These are phyloP conservation scores for Grus americana DNA, from an alignment of 2,113 vertebrate species.

Conservation along the genomic window DNA sequence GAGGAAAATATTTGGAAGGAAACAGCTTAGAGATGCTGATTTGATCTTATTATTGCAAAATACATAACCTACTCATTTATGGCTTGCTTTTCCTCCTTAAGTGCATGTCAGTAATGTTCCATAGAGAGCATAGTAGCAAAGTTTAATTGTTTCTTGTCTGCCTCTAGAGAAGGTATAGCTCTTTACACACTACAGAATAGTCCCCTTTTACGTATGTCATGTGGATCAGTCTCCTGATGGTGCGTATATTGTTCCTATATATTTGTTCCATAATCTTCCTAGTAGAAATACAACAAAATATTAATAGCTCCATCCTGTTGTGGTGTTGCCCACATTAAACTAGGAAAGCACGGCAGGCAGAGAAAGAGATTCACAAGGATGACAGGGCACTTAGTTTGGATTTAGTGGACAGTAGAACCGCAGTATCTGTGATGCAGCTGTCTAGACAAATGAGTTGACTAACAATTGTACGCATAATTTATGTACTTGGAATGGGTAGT, in stretches of 20 bases:
- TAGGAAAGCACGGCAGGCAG: not conserved
- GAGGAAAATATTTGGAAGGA: not conserved
- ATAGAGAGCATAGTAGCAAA: not conserved
- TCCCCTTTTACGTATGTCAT: not conserved
- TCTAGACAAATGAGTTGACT: not conserved
- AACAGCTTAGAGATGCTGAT: not conserved
- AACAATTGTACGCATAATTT: not conserved
- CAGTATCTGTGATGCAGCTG: not conserved
- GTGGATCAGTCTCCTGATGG: not conserved
- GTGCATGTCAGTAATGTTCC: not conserved
- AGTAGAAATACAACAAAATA: not conserved
- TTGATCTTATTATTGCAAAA: not conserved
- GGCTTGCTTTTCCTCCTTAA: not conserved
- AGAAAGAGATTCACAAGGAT: not conserved
- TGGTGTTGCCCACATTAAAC: not conserved
- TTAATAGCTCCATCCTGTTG: not conserved
- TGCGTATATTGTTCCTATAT: not conserved
- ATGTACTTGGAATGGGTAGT: not conserved
- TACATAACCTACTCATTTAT: not conserved
- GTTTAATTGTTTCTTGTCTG: not conserved
- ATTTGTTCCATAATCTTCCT: not conserved
- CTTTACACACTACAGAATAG: not conserved
- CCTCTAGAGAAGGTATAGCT: not conserved
- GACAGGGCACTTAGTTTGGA: not conserved
- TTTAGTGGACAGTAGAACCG: not conserved